Evolutionary conservation across 2,888 invertebrate species (phyloP).

Genomic region (Drosophila phalerata): DNA sequence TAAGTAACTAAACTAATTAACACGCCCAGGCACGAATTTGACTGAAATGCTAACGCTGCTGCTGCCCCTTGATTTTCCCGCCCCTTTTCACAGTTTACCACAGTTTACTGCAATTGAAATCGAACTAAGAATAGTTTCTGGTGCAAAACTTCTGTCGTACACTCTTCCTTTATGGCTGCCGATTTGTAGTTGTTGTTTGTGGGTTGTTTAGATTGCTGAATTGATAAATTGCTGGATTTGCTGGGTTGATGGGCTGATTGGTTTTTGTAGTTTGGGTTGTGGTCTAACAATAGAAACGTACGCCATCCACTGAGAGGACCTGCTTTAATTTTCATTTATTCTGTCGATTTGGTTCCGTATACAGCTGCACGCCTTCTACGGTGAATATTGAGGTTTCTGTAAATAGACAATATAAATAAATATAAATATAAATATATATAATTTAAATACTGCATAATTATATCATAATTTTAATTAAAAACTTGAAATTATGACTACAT

Average conservation of each 20-base stretch:
- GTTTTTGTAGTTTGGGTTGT: slow-evolving; percentile 51
- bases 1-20: slow-evolving; percentile 42
- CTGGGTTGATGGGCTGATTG: slow-evolving; percentile 32
- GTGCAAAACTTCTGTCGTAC: slow-evolving; percentile 36
- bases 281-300: slow-evolving; percentile 85
- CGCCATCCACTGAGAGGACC: slow-evolving; percentile 85
- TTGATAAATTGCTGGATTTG: slow-evolving; percentile 20
- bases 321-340: slow-evolving; percentile 86
- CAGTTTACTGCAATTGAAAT: slow-evolving; percentile 36
- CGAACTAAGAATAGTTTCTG: slow-evolving; percentile 45
- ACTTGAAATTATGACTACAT: slow-evolving; percentile 40
- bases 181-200: slow-evolving; percentile 37
- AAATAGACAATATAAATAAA: slow-evolving; percentile 81
- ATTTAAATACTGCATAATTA: slow-evolving; percentile 12
- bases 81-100: neutral
- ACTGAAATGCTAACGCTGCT: slow-evolving; percentile 46
- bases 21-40: slow-evolving; percentile 54
- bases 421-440: slow-evolving; percentile 1
- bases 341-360: slow-evolving; percentile 90
- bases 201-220: slow-evolving; percentile 36
- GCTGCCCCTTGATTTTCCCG: neutral
- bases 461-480: slow-evolving; percentile 52
- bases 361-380: slow-evolving; percentile 95
- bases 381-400: slow-evolving; percentile 98
- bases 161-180: slow-evolving; percentile 52